Evolutionary conservation across 1,140 invertebrate species (phyloP).

Genomic region (Aphaenogaster rudis): DNA sequence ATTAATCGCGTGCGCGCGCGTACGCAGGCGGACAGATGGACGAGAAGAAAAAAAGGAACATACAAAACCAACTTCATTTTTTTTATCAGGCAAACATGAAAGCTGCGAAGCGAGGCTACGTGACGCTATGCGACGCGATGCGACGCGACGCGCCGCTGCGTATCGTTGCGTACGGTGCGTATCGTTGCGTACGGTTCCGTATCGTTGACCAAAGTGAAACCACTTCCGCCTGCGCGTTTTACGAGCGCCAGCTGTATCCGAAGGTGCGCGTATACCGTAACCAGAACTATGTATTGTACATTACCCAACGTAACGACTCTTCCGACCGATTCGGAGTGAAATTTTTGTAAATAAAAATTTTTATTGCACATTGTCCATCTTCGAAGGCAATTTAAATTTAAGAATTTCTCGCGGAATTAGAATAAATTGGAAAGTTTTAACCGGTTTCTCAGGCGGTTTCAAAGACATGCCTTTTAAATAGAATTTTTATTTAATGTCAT

Average conservation of each 20-base stretch:
- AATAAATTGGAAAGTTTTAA: background rate
- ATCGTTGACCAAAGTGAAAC: constrained; percentile 56
- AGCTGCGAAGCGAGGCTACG: constrained; percentile 42
- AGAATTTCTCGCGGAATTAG: background rate
- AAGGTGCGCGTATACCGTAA: background rate
- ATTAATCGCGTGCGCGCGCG: constrained; percentile 5
- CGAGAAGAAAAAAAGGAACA: constrained; percentile 72
- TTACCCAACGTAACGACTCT: background rate
- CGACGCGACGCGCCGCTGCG: background rate
- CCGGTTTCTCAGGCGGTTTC: background rate
- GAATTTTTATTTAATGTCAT: background rate
- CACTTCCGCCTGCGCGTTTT: constrained; percentile 48
- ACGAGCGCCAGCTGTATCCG: background rate
- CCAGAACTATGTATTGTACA: background rate
- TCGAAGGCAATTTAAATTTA: background rate
- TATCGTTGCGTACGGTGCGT: constrained; percentile 24
- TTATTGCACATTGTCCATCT: background rate
- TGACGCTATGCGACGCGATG: constrained; percentile 18
- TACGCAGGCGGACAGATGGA: background rate
- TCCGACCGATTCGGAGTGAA: background rate
- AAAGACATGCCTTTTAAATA: background rate
- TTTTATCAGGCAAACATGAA: constrained; percentile 79
- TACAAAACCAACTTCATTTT: constrained; percentile 81
- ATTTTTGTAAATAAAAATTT: background rate
- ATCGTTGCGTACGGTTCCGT: constrained; percentile 8